phyloP scores from a whole-genome alignment of 2,888 invertebrate species.

The Chironomus tentans region DNA sequence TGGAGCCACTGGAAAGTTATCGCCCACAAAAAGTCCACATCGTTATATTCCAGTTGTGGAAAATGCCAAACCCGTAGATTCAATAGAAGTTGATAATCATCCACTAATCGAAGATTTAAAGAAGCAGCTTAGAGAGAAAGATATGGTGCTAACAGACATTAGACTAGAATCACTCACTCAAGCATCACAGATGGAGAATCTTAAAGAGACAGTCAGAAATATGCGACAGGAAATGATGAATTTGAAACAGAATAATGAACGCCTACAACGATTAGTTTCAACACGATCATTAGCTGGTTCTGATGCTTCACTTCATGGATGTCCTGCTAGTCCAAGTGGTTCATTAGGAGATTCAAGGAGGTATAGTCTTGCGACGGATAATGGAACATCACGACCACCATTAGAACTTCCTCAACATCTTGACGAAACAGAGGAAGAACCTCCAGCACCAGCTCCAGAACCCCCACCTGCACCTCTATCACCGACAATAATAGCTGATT shows the following conservation, averaged over 20 bases:
- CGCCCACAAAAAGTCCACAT: conserved; percentile 42
- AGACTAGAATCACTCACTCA: conserved; percentile 92
- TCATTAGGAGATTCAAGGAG: conserved; percentile 48
- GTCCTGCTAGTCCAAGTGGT: conserved; percentile 41
- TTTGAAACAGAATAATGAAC: conserved; percentile 92
- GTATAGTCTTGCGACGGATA: conserved; percentile 46
- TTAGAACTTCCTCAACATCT: conserved; percentile 42
- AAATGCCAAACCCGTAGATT: conserved; percentile 43
- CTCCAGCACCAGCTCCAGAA: conserved; percentile 39
- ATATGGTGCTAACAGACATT: conserved; percentile 92
- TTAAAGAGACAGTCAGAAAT: conserved; percentile 93
- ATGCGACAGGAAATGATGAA: conserved; percentile 98
- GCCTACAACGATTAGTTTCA: conserved; percentile 78
- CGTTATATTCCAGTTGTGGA: conserved; percentile 30
- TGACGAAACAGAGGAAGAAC: conserved; percentile 40
- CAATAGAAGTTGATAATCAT: conserved; percentile 39
- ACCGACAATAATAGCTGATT: conserved; percentile 31
- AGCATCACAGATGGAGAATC: conserved; percentile 91
- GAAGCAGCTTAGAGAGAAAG: conserved; percentile 90
- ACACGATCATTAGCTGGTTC: conserved; percentile 54
- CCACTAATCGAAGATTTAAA: conserved; percentile 70
- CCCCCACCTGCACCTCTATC: conserved; percentile 40
- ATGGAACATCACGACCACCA: conserved; percentile 32
- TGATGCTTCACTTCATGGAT: conserved; percentile 48
- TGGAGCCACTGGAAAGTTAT: conserved; percentile 31